Evolutionary conservation across 2,888 invertebrate species (phyloP).

Genomic region (Trichogramma dendrolimi): DNA sequence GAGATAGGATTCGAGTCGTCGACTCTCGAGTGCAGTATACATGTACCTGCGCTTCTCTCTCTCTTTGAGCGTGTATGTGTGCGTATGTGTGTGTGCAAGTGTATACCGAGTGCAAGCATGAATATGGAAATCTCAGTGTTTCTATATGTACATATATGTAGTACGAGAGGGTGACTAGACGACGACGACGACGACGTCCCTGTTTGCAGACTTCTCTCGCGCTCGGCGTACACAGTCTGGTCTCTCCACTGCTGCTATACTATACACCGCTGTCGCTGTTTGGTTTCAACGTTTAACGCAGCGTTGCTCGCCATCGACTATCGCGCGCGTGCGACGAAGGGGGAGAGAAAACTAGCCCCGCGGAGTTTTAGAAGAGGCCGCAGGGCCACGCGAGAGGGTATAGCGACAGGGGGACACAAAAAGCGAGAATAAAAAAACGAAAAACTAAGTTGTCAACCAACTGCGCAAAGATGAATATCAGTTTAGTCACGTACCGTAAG

Average conservation of each 20-base stretch:
- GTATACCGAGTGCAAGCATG: conserved; percentile 36
- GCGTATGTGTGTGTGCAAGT: conserved; percentile 5
- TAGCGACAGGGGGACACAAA: too few species aligned
- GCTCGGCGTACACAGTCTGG: conserved; percentile 20
- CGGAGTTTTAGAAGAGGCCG: too few species aligned
- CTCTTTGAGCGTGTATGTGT: conserved; percentile 9
- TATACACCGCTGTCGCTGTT: conserved; percentile 23
- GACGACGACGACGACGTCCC: not conserved
- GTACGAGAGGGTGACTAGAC: conserved; percentile 23
- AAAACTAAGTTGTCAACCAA: too few species aligned
- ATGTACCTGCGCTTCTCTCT: too few species aligned
- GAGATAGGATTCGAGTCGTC: too few species aligned
- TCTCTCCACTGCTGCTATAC: not conserved
- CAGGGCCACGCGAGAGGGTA: too few species aligned
- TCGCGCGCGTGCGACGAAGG: conserved; percentile 1
- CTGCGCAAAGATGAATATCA: too few species aligned
- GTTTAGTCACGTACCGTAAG: too few species aligned
- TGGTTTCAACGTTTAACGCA: conserved; percentile 46
- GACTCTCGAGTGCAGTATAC: too few species aligned
- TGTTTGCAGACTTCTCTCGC: conserved; percentile 13
- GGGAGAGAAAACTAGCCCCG: too few species aligned
- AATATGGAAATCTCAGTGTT: conserved; percentile 49
- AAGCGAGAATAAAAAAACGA: too few species aligned
- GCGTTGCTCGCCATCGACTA: conserved; percentile 16
- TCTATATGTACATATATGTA: conserved; percentile 41